Evolutionary conservation across 2,113 vertebrate species (phyloP).

Genomic region (Rhadina sibilatrix): DNA sequence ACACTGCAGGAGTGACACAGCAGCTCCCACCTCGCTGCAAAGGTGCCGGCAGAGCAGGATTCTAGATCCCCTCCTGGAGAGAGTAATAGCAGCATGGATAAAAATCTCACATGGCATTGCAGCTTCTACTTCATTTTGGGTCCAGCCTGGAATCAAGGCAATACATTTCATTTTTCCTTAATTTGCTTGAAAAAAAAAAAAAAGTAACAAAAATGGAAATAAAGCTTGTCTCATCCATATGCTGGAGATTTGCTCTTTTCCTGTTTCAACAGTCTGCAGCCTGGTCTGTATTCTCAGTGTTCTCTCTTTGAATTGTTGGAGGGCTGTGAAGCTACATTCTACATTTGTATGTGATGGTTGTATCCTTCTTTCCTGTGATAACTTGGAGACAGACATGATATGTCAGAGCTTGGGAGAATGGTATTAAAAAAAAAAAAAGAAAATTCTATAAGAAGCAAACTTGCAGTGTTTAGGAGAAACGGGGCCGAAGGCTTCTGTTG

Average conservation of each 20-base stretch:
- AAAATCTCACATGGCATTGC: not conserved
- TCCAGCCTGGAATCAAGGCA: not conserved
- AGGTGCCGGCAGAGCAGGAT: not conserved
- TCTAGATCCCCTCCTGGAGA: not conserved
- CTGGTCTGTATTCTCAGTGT: not conserved
- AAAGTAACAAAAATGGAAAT: not conserved
- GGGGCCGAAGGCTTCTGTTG: not conserved
- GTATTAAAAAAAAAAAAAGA: not conserved
- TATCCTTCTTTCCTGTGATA: not conserved
- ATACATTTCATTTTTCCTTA: not conserved
- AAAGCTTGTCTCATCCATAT: not conserved
- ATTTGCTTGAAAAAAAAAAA: not conserved
- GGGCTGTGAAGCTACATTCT: not conserved
- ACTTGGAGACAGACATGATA: not conserved
- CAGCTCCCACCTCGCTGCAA: accelerated
- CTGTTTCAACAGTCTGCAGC: not conserved
- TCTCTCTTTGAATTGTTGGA: not conserved
- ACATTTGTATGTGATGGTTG: accelerated
- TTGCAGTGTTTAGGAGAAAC: accelerated
- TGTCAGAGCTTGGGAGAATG: not conserved
- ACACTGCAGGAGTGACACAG: no score
- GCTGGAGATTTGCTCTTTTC: not conserved
- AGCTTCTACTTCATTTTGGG: not conserved
- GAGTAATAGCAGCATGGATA: not conserved
- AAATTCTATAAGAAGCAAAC: not conserved